Conservation (phyloP, 2,113 vertebrate genomes). For the Alectura lathami region DNA sequence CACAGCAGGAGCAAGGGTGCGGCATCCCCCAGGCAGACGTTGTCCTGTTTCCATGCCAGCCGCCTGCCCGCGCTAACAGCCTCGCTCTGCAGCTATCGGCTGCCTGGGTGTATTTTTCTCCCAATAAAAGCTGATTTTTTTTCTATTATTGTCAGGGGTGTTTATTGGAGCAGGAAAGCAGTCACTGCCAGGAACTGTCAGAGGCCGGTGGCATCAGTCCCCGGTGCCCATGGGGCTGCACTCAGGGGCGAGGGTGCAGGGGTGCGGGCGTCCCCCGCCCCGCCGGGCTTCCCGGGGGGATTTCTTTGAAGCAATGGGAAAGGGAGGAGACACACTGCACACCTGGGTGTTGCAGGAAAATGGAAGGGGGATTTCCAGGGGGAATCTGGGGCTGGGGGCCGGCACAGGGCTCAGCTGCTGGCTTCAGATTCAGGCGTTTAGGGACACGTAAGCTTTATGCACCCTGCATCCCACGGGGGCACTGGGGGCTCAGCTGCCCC, state of each 20-base stretch:
- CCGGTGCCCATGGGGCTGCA: accelerated
- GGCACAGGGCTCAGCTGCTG: too few relatives aligned
- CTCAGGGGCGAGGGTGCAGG: neutral
- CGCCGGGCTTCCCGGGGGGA: accelerated
- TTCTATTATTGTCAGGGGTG: slow-evolving; percentile 38
- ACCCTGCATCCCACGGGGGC: too few relatives aligned
- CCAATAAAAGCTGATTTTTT: slow-evolving; percentile 8
- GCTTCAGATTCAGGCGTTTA: neutral
- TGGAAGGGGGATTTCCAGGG: neutral
- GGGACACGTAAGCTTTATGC: neutral
- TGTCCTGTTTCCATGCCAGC: neutral
- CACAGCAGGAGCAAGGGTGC: accelerated
- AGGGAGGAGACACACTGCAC: neutral
- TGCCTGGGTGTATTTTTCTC: slow-evolving; percentile 19
- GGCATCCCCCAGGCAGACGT: neutral
- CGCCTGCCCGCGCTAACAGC: neutral
- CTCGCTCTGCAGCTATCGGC: neutral
- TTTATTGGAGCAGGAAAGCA: slow-evolving; percentile 58
- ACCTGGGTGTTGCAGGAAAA: neutral
- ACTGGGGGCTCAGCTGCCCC: neutral
- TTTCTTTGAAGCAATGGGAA: neutral
- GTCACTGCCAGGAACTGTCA: neutral
- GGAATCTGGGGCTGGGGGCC: neutral
- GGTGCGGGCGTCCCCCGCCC: accelerated
- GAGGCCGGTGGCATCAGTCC: too few relatives aligned